These are phyloP conservation scores for Phyto melanocephala DNA, from an alignment of 2,888 invertebrate genomes.

Conservation along the genomic window DNA sequence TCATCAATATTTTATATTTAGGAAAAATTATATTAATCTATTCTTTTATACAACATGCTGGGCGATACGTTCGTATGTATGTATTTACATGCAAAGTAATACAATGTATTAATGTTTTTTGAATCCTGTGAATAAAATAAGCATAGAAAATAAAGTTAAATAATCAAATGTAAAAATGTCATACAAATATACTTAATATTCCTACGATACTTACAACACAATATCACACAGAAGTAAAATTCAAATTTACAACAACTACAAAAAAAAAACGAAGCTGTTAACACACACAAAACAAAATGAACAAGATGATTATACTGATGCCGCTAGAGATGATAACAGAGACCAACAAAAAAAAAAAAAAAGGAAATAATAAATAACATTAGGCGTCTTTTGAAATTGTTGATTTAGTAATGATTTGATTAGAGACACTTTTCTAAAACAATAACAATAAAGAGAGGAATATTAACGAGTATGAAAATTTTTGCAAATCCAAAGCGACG, in stretches of 20 bases:
- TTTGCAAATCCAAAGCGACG: background rate
- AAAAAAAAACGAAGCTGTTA: background rate
- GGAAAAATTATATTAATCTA: background rate
- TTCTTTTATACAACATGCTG: background rate
- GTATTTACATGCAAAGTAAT: background rate
- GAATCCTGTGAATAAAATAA: constrained; percentile 16
- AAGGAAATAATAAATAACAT: constrained; percentile 7
- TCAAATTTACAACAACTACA: constrained; percentile 21
- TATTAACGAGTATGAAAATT: background rate
- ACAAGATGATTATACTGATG: background rate
- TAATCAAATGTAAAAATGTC: constrained; percentile 6
- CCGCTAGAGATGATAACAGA: background rate
- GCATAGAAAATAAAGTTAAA: background rate
- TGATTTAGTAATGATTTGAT: constrained; percentile 53
- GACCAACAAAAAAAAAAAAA: background rate
- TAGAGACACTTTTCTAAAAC: background rate
- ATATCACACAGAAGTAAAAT: constrained; percentile 20
- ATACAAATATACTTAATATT: background rate
- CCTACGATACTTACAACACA: background rate
- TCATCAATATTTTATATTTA: no score
- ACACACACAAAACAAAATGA: background rate
- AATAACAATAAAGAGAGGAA: background rate
- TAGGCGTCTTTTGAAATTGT: constrained; percentile 31
- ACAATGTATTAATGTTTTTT: constrained; percentile 4
- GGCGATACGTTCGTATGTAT: background rate